phyloP scores from a whole-genome alignment of 2,888 invertebrate genomes.

The Noctua janthe region DNA sequence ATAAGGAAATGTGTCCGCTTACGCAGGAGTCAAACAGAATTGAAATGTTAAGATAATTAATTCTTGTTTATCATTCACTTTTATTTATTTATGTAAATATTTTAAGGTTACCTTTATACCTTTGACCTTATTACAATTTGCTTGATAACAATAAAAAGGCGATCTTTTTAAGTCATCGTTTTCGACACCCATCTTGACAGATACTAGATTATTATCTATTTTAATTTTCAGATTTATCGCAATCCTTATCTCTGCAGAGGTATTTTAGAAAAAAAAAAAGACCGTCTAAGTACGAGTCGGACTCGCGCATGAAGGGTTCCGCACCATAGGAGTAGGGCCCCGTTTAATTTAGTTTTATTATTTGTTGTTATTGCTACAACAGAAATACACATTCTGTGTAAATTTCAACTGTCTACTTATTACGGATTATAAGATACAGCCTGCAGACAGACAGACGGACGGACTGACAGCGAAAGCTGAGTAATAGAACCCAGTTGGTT shows the following conservation, averaged over 20 bases:
- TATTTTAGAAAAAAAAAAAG: not conserved
- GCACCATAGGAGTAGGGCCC: too few species aligned
- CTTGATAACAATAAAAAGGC: not conserved
- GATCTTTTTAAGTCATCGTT: not conserved
- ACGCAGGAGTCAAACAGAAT: conserved; percentile 1
- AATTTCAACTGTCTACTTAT: too few species aligned
- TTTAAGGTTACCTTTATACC: not conserved
- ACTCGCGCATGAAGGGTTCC: too few species aligned
- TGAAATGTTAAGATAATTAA: conserved; percentile 6
- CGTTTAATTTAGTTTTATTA: too few species aligned
- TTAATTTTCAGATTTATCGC: not conserved
- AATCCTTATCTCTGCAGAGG: too few species aligned
- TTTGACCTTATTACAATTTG: conserved; percentile 9
- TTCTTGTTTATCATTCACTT: not conserved
- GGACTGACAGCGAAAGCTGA: too few species aligned
- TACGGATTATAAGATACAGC: too few species aligned
- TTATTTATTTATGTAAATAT: not conserved
- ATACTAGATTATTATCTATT: not conserved
- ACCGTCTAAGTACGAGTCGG: too few species aligned
- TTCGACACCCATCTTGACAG: not conserved
- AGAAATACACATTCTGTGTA: too few species aligned
- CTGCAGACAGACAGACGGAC: too few species aligned
- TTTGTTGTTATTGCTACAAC: too few species aligned
- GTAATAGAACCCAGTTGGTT: too few species aligned
- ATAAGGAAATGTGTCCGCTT: conserved; percentile 20